Evolutionary conservation across 2,888 invertebrate genomes (phyloP), one percentile per base, ranked within the genome.

Genomic region (Neelides folsomi): DNA sequence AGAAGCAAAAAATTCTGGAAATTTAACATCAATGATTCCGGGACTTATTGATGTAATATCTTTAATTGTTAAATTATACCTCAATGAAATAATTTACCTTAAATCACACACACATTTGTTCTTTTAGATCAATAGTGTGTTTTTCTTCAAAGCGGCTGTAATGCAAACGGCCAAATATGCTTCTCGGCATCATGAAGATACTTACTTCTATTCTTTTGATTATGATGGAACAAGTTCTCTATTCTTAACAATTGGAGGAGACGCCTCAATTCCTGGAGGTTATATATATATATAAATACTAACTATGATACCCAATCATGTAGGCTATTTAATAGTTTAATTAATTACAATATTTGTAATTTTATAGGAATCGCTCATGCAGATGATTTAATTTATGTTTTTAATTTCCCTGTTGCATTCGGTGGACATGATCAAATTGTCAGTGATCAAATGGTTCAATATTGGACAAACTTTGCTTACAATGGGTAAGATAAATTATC

Each of bases 331-430:
- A 18, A 10, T 9, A n/a, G 2, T 43, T 19, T 34, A 39, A 46
- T 36, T 9, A 27, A 6, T 38, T 44, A 10, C 1, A 41, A 41
- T 18, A 35, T 15, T 35, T 48, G 1, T 19, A 9, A 8, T 15
- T 47, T 55, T 65, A 47, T 55, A 71, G 73, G 78, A 2, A 73
- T 75, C 1, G 75, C 77, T 57, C 78, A 79, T 64, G 77, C 77
- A 1, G 75, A 79, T 60, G 79, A 79, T 55, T 70, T 77, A 27
- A 72, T 77, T n/a, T 76, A 79, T 62, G 60, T 79, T n/a, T 79
- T 78, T 66, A 65, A 55, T 16, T 66, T 66, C 37, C 68, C 67
- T 4, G 43, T 10, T n/a, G 45, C 18, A 13, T 52, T 37, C 8
- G 42, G 46, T 19, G 1, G 62, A 0, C 68, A 67, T n/a, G 63